Conservation (phyloP, 2,113 vertebrate genomes). For the Mirounga angustirostris region DNA sequence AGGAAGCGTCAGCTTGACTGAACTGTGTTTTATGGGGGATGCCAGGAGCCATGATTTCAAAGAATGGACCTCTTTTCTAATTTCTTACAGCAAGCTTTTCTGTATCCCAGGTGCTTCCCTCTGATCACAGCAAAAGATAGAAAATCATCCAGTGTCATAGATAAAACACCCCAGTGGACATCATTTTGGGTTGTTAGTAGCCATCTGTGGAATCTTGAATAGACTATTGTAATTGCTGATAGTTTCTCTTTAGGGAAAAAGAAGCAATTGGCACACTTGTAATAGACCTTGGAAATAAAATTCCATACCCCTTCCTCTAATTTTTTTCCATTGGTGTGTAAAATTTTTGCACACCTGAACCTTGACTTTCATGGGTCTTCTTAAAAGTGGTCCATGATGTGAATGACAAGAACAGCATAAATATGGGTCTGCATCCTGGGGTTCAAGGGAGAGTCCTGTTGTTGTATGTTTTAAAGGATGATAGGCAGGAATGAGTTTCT, state of each 20-base stretch:
- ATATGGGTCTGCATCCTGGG: neutral
- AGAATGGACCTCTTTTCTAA: neutral
- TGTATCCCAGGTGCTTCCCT: neutral
- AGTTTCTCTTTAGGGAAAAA: slow-evolving; percentile 35
- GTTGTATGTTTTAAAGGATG: neutral
- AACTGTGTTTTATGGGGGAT: neutral
- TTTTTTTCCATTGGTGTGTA: neutral
- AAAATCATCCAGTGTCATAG: slow-evolving; percentile 1
- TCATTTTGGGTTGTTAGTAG: slow-evolving; percentile 18
- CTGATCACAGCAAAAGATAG: neutral
- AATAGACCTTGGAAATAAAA: slow-evolving; percentile 30
- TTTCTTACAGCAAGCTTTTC: slow-evolving; percentile 9
- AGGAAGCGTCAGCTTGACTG: neutral
- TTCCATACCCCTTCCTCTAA: neutral
- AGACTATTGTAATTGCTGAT: neutral
- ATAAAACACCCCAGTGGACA: neutral
- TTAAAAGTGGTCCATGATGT: neutral
- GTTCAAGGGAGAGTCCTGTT: neutral
- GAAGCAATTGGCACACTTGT: slow-evolving; percentile 3
- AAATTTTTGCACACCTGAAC: neutral
- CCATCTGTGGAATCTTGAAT: slow-evolving; percentile 26
- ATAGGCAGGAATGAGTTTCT: neutral
- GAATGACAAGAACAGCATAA: neutral
- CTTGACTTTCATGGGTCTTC: neutral
- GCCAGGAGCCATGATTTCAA: neutral